These are phyloP conservation scores for Acanthis flammea DNA, from an alignment of 2,797 vertebrate genomes.

Conservation along the genomic window DNA sequence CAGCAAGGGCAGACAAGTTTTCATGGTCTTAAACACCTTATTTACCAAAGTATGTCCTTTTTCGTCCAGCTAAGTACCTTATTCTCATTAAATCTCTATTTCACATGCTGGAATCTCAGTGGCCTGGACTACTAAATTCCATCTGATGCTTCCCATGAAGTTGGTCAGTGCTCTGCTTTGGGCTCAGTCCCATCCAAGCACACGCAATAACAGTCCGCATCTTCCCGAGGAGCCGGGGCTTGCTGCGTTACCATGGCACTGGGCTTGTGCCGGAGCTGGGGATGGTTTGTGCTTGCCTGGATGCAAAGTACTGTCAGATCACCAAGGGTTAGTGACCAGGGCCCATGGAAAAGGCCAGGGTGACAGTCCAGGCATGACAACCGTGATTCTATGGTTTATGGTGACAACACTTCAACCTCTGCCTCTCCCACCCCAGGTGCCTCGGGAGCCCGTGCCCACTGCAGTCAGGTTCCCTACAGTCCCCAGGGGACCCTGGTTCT, in stretches of 20 bases:
- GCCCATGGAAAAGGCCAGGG: slow-evolving; percentile 67
- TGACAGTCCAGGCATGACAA: slow-evolving; percentile 65
- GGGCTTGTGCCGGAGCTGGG: slow-evolving; percentile 29
- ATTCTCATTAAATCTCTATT: neutral
- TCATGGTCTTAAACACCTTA: neutral
- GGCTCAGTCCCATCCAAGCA: neutral
- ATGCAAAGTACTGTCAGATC: slow-evolving; percentile 70
- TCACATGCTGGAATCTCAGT: neutral
- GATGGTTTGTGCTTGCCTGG: slow-evolving; percentile 69
- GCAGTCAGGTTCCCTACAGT: neutral
- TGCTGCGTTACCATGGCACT: slow-evolving; percentile 50
- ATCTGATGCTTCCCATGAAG: neutral
- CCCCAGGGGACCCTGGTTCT: too few species aligned
- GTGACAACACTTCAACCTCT: slow-evolving; percentile 67
- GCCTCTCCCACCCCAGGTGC: neutral
- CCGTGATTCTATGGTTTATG: slow-evolving; percentile 66
- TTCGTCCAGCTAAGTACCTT: neutral
- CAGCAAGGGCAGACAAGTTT: neutral
- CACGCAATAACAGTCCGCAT: neutral
- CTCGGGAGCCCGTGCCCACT: neutral
- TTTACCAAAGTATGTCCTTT: neutral
- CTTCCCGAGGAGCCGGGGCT: slow-evolving; percentile 19
- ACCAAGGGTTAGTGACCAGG: slow-evolving; percentile 55
- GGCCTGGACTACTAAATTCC: neutral
- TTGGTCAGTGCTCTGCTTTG: neutral